phyloP scores from a whole-genome alignment of 2,888 invertebrate genomes.

The Iselma pallidipennis region DNA sequence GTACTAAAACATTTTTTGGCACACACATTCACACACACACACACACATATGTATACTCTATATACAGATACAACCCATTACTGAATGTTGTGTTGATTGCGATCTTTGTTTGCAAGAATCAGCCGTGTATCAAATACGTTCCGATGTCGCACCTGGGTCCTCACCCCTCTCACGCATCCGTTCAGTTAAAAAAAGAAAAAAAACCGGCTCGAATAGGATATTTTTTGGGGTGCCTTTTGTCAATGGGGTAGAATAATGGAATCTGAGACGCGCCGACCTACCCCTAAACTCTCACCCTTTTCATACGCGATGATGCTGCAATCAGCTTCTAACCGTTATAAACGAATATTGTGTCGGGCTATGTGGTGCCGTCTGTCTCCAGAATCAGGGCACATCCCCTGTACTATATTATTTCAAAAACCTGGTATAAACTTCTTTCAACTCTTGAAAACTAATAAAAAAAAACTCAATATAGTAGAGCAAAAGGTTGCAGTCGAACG shows the following conservation, averaged over 20 bases:
- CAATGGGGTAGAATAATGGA: constrained; percentile 56
- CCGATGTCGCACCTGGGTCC: constrained; percentile 51
- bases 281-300: constrained; percentile 55
- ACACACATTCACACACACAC: neutral
- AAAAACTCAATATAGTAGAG: neutral
- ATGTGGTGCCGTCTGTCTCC: constrained; percentile 25
- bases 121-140: constrained; percentile 51
- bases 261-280: constrained; percentile 55
- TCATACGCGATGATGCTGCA: constrained; percentile 55
- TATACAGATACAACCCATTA: constrained; percentile 36
- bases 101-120: constrained; percentile 54
- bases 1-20: neutral
- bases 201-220: constrained; percentile 55
- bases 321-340: constrained; percentile 37
- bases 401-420: neutral
- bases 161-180: constrained; percentile 54
- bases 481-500: neutral
- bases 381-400: constrained; percentile 14
- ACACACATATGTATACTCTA: too few species aligned
- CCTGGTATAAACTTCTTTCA: neutral
- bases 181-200: constrained; percentile 39
- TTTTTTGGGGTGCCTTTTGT: constrained; percentile 52
- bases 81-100: constrained; percentile 47
- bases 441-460: neutral
- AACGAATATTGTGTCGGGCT: constrained; percentile 5